Percentiles rank a stretch among this genome's conserved stretches.
Conservation (phyloP, 2,797 vertebrate species). For the Brachyalestes nurse region DNA sequence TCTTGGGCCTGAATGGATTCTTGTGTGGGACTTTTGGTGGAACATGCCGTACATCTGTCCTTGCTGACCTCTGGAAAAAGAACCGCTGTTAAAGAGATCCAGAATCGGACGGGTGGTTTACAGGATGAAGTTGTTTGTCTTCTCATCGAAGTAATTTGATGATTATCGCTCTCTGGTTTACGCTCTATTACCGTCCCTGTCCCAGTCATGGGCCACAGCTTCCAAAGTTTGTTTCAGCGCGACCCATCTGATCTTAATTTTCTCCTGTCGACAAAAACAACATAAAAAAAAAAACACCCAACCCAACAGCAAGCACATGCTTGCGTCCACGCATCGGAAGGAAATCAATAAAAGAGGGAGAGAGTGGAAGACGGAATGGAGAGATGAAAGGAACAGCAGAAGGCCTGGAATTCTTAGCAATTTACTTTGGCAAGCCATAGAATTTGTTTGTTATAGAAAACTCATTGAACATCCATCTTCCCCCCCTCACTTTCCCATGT, state of each 20-base stretch:
- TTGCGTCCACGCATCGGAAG: constrained; percentile 75
- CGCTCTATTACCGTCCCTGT: constrained; percentile 39
- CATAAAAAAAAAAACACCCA: constrained; percentile 66
- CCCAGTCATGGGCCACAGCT: constrained; percentile 55
- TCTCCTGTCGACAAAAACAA: constrained; percentile 66
- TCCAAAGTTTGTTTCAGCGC: constrained; percentile 51
- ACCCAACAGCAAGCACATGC: constrained; percentile 68
- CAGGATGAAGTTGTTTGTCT: constrained; percentile 38
- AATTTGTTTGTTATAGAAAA: constrained; percentile 45
- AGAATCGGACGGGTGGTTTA: constrained; percentile 57
- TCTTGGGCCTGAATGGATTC: constrained; percentile 69
- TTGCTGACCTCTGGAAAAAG: constrained; percentile 68
- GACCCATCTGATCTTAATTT: constrained; percentile 79
- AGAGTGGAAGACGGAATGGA: constrained; percentile 57
- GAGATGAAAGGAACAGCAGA: constrained; percentile 69
- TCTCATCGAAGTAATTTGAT: constrained; percentile 66
- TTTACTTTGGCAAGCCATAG: constrained; percentile 54
- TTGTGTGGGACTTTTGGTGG: constrained; percentile 63
- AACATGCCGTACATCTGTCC: constrained; percentile 68
- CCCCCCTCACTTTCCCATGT: constrained; percentile 30
- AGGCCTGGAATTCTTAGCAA: constrained; percentile 48
- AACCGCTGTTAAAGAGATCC: constrained; percentile 69
- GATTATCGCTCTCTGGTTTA: constrained; percentile 57
- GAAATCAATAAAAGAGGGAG: constrained; percentile 72
- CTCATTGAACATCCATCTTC: constrained; percentile 38